Evolutionary conservation across 1,140 invertebrate species (phyloP).

Genomic region (Sesamia nonagrioides): DNA sequence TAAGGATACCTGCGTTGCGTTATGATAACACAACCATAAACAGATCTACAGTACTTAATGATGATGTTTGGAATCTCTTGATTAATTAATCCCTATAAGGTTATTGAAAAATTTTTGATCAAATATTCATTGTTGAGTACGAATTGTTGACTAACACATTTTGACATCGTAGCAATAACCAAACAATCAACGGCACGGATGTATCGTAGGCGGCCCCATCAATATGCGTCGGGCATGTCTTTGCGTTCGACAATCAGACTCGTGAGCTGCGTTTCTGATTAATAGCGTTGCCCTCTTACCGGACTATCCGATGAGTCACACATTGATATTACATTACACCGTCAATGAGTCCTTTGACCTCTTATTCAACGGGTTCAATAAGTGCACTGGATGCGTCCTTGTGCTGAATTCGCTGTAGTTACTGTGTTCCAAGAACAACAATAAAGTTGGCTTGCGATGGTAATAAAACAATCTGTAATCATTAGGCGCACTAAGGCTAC

Average conservation of each 20-base stretch:
- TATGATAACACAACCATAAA: not conserved
- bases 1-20: not conserved
- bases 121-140: slow-evolving; percentile 33
- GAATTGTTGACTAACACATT: slow-evolving; percentile 39
- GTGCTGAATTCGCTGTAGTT: slow-evolving; percentile 76
- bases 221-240: slow-evolving; percentile 73
- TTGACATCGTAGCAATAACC: slow-evolving; percentile 40
- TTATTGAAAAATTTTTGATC: slow-evolving; percentile 3
- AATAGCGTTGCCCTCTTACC: slow-evolving; percentile 61
- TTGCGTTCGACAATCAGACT: slow-evolving; percentile 66
- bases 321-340: slow-evolving; percentile 75
- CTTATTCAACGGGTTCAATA: slow-evolving; percentile 77
- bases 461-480: slow-evolving; percentile 54
- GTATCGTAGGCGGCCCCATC: slow-evolving; percentile 71
- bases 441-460: slow-evolving; percentile 62
- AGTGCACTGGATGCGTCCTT: slow-evolving; percentile 79
- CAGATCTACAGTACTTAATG: not conserved
- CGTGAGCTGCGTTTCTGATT: slow-evolving; percentile 75
- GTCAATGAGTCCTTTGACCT: slow-evolving; percentile 81
- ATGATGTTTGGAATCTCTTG: not conserved
- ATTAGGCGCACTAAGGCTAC: slow-evolving; percentile 24
- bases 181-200: slow-evolving; percentile 53
- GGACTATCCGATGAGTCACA: slow-evolving; percentile 78
- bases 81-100: slow-evolving; percentile 3
- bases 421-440: slow-evolving; percentile 75